Base-by-base conservation (phyloP, 2,888 invertebrate genomes). In the Zygaena filipendulae region DNA sequence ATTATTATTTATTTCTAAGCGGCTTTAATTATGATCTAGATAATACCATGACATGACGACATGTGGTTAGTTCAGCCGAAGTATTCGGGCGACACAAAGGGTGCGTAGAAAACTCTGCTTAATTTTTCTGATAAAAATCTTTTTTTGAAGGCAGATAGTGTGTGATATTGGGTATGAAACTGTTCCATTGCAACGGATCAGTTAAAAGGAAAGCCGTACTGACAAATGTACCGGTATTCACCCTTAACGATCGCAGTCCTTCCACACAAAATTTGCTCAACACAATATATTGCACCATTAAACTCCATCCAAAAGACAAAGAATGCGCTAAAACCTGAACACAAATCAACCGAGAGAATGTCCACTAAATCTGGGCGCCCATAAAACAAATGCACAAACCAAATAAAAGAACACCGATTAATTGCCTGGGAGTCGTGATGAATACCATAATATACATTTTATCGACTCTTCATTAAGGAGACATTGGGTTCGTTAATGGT, bases 401-500 rank as follows among this genome's bases (percentile, higher is more conserved):
- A 60, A 70, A 71, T 66, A 61, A 61, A 59, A 59, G 55, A 55
- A 52, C 40, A 43, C 40, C 57, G 64, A 74, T 72, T 74, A 74
- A 75, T 75, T 70, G 62, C 66, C 41, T 48, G 41, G 50, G 52
- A 52, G 52, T 55, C 58, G 59, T 68, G 69, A 72, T 59, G 68
- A 66, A 69, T 61, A 55, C 52, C 59, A 60, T 69, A 60, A 66
- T 75, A 70, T 69, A 72, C 64, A 69, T 74, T 69, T 75, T 75
- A 74, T 75, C 71, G 52, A 58, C 56, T 72, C 67, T 64, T 72
- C 70, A 77, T 75, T 75, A 72, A 64, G 70, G 55, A 49, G 43
- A 62, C 44, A 74, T 70, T 75, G 75, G 70, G 71, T 63, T 63
- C 16, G 64, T 75, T 74, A 75, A 77, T 75, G 74, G 64, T 51